Evolutionary conservation across 2,797 vertebrate genomes (phyloP).

Genomic region (Galago senegalensis): DNA sequence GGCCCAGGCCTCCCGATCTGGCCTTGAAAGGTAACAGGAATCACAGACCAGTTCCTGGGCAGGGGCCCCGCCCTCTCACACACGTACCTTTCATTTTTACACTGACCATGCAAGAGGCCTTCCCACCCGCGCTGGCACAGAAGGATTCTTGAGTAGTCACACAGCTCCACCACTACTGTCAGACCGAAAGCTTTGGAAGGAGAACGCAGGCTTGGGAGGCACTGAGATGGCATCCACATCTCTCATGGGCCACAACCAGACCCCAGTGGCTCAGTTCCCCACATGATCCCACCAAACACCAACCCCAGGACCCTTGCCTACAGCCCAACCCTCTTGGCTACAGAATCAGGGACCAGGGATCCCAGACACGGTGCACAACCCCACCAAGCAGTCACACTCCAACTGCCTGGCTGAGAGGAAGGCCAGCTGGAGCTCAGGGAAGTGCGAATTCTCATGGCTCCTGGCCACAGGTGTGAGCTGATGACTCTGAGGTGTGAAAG

Average conservation of each 20-base stretch:
- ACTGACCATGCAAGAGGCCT: fast-evolving
- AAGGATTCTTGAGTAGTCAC: fast-evolving
- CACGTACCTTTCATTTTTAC: fast-evolving
- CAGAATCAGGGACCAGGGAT: background rate
- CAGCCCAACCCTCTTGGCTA: background rate
- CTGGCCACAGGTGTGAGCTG: background rate
- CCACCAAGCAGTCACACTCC: fast-evolving
- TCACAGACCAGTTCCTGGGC: fast-evolving
- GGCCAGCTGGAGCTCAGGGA: background rate
- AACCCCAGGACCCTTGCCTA: background rate
- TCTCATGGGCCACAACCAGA: too few species aligned
- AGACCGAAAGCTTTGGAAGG: background rate
- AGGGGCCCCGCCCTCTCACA: background rate
- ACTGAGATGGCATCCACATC: background rate
- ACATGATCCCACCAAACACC: fast-evolving
- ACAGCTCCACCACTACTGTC: background rate
- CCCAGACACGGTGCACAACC: background rate
- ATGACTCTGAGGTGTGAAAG: too few species aligned
- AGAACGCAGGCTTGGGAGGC: fast-evolving
- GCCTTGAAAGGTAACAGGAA: background rate
- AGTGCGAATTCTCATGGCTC: fast-evolving
- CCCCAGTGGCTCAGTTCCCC: background rate
- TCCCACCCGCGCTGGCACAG: background rate
- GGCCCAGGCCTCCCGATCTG: fast-evolving
- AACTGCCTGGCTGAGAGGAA: fast-evolving